Evolutionary conservation across 2,797 vertebrate genomes (phyloP), one percentile per base, ranked within the genome.

Genomic region (Denticeps clupeoides): DNA sequence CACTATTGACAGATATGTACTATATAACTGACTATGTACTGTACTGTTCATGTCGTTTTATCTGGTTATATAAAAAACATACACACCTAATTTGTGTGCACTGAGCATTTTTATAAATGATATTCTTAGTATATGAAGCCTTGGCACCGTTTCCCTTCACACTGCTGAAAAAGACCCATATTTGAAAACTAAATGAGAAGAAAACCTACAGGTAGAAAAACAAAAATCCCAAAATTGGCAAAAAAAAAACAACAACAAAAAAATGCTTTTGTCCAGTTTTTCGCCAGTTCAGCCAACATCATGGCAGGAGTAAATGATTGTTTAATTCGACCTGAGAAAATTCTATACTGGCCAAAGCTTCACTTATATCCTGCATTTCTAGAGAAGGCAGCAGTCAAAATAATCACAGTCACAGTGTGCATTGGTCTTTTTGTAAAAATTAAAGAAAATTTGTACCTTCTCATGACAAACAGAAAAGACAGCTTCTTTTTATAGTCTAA

Each of bases 41-140:
- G n/a, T n/a, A n/a, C n/a, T 58, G 50, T 40, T 41, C 49, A 49
- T 59, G 60, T 51, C 57, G 56, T 47, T 56, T 42, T 56, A 65
- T 56, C 49, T 65, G 57, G 55, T 56, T 63, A 55, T 62, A 66
- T 59, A 65, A 52, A 50, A 51, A 59, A 65, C 59, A 62, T 49
- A 60, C n/a, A n/a, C n/a, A n/a, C n/a, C n/a, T n/a, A n/a, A n/a
- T n/a, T n/a, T n/a, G n/a, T n/a, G n/a, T n/a, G n/a, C 11, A 22
- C 24, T 13, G 38, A 45, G 45, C 47, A 11, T 21, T 38, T 38
- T 19, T 38, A 38, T 38, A 35, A 38, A n/a, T n/a, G n/a, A n/a
- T n/a, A n/a, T n/a, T n/a, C n/a, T n/a, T n/a, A n/a, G n/a, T n/a
- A n/a, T n/a, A n/a, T n/a, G n/a, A 61, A 58, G 66, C 62, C 61